Evolutionary conservation across 2,888 invertebrate species (phyloP).

Genomic region (Dione juno): DNA sequence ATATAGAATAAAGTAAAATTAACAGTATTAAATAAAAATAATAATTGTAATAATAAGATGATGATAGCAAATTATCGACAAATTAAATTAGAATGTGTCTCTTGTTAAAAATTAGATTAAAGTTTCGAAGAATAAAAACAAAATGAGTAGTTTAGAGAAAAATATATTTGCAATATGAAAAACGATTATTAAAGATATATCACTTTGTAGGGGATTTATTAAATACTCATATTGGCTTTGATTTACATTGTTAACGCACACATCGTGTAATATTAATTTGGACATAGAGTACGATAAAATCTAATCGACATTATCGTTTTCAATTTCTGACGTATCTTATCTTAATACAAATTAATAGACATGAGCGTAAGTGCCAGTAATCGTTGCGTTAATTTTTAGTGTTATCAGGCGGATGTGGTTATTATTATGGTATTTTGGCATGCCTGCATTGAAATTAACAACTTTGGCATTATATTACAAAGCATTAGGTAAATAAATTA

Average conservation of each 20-base stretch:
- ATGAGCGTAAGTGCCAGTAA: constrained; percentile 49
- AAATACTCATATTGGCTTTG: constrained; percentile 38
- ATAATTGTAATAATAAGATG: not conserved
- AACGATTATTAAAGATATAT: constrained; percentile 2
- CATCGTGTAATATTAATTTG: constrained; percentile 47
- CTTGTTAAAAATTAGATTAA: too few species aligned
- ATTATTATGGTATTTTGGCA: constrained; percentile 16
- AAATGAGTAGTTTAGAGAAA: too few species aligned
- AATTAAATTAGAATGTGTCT: too few species aligned
- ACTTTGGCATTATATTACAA: not conserved
- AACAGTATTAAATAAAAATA: too few species aligned
- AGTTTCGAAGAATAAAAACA: too few species aligned
- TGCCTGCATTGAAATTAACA: constrained; percentile 16
- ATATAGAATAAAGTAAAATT: too few species aligned
- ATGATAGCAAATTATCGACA: not conserved
- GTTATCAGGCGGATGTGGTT: constrained; percentile 36
- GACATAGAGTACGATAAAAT: constrained; percentile 49
- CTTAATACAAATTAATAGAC: constrained; percentile 60
- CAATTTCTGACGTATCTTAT: constrained; percentile 61
- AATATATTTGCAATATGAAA: not conserved
- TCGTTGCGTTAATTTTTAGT: constrained; percentile 32
- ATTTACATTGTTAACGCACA: constrained; percentile 39
- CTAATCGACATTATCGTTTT: constrained; percentile 57
- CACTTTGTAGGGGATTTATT: constrained; percentile 34
- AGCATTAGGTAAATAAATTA: constrained; percentile 1